A percentile compares a stretch with the other conserved stretches of the same genome.
Conservation (phyloP, 2,888 invertebrate genomes). For the Noctuana brunneofusca region DNA sequence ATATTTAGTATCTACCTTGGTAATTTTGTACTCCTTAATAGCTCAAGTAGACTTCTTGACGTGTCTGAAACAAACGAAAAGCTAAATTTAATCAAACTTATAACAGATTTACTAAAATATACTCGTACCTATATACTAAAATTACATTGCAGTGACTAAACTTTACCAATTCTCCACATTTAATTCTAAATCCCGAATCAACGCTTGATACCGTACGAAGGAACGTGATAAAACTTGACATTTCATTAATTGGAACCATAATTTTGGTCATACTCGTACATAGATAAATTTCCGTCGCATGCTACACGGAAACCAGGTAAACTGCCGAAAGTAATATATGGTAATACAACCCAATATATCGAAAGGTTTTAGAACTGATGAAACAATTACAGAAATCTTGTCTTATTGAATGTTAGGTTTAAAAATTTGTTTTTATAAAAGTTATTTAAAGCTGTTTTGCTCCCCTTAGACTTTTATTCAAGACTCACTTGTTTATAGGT, state of each 20-base stretch:
- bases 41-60: conserved; percentile 56
- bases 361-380: too few relatives aligned
- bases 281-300: not conserved
- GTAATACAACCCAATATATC: not conserved
- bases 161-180: conserved; percentile 7
- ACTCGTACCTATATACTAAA: not conserved
- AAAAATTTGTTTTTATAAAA: too few relatives aligned
- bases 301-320: not conserved
- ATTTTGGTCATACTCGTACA: too few relatives aligned
- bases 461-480: not conserved
- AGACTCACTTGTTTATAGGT: not conserved
- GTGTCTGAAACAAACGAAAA: conserved; percentile 67
- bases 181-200: conserved; percentile 6
- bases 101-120: not conserved
- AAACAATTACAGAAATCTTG: too few relatives aligned
- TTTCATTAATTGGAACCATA: conserved; percentile 27
- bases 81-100: conserved; percentile 20
- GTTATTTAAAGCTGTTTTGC: not conserved
- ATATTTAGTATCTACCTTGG: conserved; percentile 60
- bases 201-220: conserved; percentile 11
- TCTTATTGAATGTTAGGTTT: too few relatives aligned
- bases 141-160: conserved; percentile 15
- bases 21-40: conserved; percentile 66
- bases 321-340: not conserved
- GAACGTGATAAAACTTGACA: conserved; percentile 25